phyloP scores from a whole-genome alignment of 2,888 invertebrate species.

The Heliconius sara region DNA sequence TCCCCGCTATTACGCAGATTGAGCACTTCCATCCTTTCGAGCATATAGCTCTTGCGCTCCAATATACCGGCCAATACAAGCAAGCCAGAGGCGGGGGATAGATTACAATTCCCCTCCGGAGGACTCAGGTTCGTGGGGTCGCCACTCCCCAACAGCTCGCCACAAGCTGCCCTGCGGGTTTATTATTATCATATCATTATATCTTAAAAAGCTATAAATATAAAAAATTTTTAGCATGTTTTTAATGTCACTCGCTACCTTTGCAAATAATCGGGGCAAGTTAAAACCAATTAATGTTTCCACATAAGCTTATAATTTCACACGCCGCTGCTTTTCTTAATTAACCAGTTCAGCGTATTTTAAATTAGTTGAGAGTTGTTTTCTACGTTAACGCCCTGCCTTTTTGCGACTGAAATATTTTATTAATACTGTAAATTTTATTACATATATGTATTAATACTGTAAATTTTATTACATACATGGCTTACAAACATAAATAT shows the following conservation, averaged over 20 bases:
- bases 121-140: too few relatives aligned
- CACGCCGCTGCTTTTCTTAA: slow-evolving; percentile 35
- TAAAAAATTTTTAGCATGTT: neutral
- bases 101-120: too few relatives aligned
- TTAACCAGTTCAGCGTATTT: slow-evolving; percentile 39
- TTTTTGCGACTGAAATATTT: slow-evolving; percentile 29
- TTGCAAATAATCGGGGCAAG: slow-evolving; percentile 20
- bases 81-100: too few relatives aligned
- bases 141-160: too few relatives aligned
- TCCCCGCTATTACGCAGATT: too few relatives aligned
- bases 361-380: slow-evolving; percentile 36
- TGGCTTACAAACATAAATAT: neutral
- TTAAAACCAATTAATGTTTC: slow-evolving; percentile 37
- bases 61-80: too few relatives aligned
- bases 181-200: neutral
- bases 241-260: slow-evolving; percentile 1
- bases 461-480: neutral
- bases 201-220: neutral
- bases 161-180: too few relatives aligned
- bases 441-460: neutral
- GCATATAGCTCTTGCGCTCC: too few relatives aligned
- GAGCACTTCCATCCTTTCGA: too few relatives aligned
- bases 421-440: slow-evolving; percentile 15
- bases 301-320: slow-evolving; percentile 36
- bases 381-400: slow-evolving; percentile 27